Evolutionary conservation across 2,888 invertebrate species (phyloP), one percentile per base, ranked within the genome.

Genomic region (Drosophila ezoana): DNA sequence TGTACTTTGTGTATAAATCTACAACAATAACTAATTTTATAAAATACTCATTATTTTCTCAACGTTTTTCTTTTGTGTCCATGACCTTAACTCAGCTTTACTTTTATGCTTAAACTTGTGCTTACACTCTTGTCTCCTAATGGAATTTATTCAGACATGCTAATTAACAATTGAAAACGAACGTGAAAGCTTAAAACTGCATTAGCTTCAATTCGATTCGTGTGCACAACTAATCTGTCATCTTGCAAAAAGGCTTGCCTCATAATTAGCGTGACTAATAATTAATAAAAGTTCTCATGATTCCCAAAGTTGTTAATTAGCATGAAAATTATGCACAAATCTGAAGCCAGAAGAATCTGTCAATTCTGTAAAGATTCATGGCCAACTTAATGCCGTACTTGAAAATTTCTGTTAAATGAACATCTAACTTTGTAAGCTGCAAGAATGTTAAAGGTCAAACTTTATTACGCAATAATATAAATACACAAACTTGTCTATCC

Each of bases 401-500:
- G 9, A 28, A 23, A 35, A 35, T 11, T 23, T 5, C 14, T 72
- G 49, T 18, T 49, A 38, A 10, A 8, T 23, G 20, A 35, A 11
- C 51, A 38, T 14, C 5, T 40, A 45, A 28, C 6, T 49, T 43
- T 52, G 45, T 56, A 43, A 44, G 4, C 33, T 32, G 20, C 3
- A 35, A 35, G 35, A 49, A 54, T 67, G 38, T 43, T 38, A 73
- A 82, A 83, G 70, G 72, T 75, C 72, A 79, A 41, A 23, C 1
- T 23, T 20, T 41, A 72, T 87, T 84, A 76, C 87, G 81, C 71
- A 78, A 79, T 54, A 14, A 10, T n/a, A 20, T 37, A 38, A 14
- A 38, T 38, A 38, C 45, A 48, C 28, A 72, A 83, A 82, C 75
- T 77, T 54, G 82, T 80, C 68, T 67, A 33, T 70, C 68, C 65